Percentiles rank a stretch among this genome's conserved stretches.
These are phyloP conservation scores for Prietella phreatophila DNA, from an alignment of 2,113 vertebrate genomes.

Conservation along the genomic window DNA sequence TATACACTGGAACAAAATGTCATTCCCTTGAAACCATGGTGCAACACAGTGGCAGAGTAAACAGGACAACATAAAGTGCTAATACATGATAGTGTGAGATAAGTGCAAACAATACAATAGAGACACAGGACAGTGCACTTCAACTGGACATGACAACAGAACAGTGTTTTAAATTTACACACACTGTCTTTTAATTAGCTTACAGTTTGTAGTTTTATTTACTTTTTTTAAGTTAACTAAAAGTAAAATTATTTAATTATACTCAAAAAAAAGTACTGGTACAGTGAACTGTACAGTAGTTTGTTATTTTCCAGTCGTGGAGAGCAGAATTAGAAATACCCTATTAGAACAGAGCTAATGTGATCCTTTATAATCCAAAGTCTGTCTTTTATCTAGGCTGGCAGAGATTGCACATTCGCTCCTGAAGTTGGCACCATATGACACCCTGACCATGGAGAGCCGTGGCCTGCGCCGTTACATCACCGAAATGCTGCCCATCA, in stretches of 20 bases:
- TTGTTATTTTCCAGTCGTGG: neutral
- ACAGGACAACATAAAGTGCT: neutral
- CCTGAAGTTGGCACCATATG: constrained; percentile 94
- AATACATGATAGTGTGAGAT: neutral
- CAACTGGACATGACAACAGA: neutral
- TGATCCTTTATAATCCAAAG: neutral
- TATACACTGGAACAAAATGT: neutral
- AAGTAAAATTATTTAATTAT: neutral
- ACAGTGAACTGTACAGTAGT: neutral
- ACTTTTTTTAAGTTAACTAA: too few species aligned
- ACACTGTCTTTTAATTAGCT: neutral
- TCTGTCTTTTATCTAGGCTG: constrained; percentile 71
- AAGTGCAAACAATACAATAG: neutral
- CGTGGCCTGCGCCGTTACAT: constrained; percentile 92
- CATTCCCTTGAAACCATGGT: neutral
- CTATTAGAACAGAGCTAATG: neutral
- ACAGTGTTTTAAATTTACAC: neutral
- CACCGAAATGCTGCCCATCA: constrained; percentile 98
- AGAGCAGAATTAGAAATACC: neutral
- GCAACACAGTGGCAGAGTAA: neutral
- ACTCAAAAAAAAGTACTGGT: neutral
- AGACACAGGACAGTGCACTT: neutral
- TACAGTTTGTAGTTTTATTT: neutral
- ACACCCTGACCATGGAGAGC: constrained; percentile 98
- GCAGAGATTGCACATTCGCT: constrained; percentile 96